These are phyloP conservation scores for Ammospiza caudacuta DNA, from an alignment of 2,113 vertebrate genomes.

Conservation along the genomic window DNA sequence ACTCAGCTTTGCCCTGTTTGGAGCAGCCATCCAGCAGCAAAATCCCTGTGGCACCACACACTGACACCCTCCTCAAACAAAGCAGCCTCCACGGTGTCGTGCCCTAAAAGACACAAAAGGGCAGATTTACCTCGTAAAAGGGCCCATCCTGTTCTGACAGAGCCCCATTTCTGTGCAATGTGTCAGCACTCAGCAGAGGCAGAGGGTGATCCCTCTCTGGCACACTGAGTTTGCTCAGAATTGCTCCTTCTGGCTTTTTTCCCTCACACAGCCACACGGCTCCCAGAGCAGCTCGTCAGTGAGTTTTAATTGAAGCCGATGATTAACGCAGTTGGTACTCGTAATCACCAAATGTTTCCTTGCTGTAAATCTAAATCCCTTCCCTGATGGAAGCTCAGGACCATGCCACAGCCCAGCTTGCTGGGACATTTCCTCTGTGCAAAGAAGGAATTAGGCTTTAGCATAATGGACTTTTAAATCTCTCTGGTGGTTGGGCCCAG, in stretches of 20 bases:
- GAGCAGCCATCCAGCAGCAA: neutral
- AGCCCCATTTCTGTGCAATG: neutral
- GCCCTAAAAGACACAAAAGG: neutral
- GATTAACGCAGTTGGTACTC: conserved; percentile 26
- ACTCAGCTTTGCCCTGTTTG: neutral
- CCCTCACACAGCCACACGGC: neutral
- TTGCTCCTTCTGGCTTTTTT: neutral
- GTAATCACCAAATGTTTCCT: conserved; percentile 28
- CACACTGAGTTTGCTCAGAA: neutral
- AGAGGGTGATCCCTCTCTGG: neutral
- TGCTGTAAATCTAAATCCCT: neutral
- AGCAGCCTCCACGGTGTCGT: fast-evolving
- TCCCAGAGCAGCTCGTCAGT: conserved; percentile 37
- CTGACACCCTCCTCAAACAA: neutral
- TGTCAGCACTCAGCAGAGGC: neutral
- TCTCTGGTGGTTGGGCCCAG: neutral
- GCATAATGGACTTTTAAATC: conserved; percentile 27
- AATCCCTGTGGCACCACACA: neutral
- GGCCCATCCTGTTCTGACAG: neutral
- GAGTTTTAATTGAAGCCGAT: conserved; percentile 15
- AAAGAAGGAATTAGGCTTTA: neutral
- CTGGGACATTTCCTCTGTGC: neutral
- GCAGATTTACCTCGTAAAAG: neutral
- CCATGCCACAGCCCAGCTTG: conserved; percentile 1
- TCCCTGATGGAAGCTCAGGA: neutral